phyloP scores from a whole-genome alignment of 2,888 invertebrate species.

The Patella pellucida region DNA sequence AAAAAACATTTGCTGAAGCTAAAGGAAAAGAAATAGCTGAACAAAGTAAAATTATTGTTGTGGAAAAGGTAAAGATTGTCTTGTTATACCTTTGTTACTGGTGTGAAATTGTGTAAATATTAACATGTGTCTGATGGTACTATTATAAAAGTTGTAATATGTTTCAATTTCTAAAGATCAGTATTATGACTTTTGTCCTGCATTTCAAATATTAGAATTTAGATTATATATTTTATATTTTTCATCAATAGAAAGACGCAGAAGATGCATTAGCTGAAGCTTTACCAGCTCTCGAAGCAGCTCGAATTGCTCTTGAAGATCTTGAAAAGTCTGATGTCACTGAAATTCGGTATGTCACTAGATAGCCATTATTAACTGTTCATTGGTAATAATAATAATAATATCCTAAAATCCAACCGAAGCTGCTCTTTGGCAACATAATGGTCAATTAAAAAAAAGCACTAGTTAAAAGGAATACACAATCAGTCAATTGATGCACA shows the following conservation, averaged over 20 bases:
- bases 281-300: conserved; percentile 86
- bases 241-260: conserved; percentile 76
- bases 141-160: too few relatives aligned
- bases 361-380: too few relatives aligned
- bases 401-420: too few relatives aligned
- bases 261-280: conserved; percentile 85
- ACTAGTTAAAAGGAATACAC: too few relatives aligned
- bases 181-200: neutral
- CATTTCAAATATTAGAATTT: neutral
- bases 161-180: neutral
- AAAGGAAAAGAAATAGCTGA: conserved; percentile 87
- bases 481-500: too few relatives aligned
- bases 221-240: neutral
- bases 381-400: too few relatives aligned
- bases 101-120: too few relatives aligned
- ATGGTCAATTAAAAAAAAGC: too few relatives aligned
- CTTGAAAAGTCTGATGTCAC: conserved; percentile 92
- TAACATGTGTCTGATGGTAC: neutral
- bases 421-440: too few relatives aligned
- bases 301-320: conserved; percentile 83
- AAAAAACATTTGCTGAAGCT: conserved; percentile 84
- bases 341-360: conserved; percentile 77
- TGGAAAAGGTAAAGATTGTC: conserved; percentile 77
- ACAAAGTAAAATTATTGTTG: conserved; percentile 83
- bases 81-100: too few relatives aligned